Conservation (phyloP, 2,888 invertebrate genomes). For the Cataglyphis albicans region DNA sequence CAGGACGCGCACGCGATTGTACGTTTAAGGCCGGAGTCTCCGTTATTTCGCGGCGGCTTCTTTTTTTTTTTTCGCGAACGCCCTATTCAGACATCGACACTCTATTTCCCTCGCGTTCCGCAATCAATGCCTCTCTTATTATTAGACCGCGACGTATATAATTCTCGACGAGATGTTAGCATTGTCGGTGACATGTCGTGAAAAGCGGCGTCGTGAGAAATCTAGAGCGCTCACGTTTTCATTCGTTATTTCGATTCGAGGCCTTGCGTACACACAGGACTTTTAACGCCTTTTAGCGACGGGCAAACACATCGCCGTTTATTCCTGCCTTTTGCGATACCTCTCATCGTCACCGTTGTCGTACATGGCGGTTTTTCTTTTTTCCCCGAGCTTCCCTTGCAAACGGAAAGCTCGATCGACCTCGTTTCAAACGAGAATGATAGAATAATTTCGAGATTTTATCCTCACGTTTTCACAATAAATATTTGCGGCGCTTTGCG, state of each 20-base stretch:
- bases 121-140: slow-evolving; percentile 6
- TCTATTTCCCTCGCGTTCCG: not conserved
- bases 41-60: slow-evolving; percentile 11
- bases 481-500: not conserved
- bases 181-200: slow-evolving; percentile 18
- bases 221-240: slow-evolving; percentile 29
- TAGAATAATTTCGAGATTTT: not conserved
- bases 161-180: not conserved
- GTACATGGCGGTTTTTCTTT: not conserved
- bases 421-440: slow-evolving; percentile 19
- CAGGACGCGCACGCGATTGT: slow-evolving; percentile 40
- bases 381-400: slow-evolving; percentile 27
- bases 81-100: slow-evolving; percentile 20
- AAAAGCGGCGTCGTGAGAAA: slow-evolving; percentile 28
- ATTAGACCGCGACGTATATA: slow-evolving; percentile 6
- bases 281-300: slow-evolving; percentile 45
- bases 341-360: not conserved
- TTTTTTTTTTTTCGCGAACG: not conserved
- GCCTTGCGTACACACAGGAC: slow-evolving; percentile 27
- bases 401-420: slow-evolving; percentile 25
- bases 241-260: slow-evolving; percentile 34
- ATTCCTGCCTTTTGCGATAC: slow-evolving; percentile 4
- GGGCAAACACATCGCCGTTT: slow-evolving; percentile 37
- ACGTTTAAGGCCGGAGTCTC: slow-evolving; percentile 32
- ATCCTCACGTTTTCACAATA: not conserved